phyloP scores from a whole-genome alignment of 2,113 vertebrate species.

The Neogobius melanostomus region DNA sequence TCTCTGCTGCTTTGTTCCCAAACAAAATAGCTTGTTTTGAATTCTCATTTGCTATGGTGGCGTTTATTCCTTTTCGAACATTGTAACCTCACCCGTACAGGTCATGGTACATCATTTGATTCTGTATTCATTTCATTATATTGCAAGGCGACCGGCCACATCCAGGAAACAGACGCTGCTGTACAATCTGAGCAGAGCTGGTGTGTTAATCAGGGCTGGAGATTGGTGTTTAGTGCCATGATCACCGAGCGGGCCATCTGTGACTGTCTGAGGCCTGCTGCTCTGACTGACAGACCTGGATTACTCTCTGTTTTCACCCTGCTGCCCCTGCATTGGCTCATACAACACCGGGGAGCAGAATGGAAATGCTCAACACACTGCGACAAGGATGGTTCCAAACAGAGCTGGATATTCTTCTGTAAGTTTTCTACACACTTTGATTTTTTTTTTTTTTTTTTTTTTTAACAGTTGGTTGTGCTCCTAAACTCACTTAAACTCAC shows the following conservation, averaged over 20 bases:
- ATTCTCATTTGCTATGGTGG: too few species aligned
- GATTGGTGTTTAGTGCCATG: slow-evolving; percentile 63
- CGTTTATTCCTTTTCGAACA: too few species aligned
- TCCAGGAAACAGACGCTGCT: slow-evolving; percentile 60
- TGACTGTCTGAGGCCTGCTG: slow-evolving; percentile 47
- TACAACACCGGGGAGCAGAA: not conserved
- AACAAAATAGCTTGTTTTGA: too few species aligned
- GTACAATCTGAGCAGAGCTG: slow-evolving; percentile 61
- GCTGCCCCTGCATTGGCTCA: not conserved
- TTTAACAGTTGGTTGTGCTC: too few species aligned
- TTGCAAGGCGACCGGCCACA: not conserved
- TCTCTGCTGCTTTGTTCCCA: not conserved
- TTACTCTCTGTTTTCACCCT: slow-evolving; percentile 19
- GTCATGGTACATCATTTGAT: not conserved
- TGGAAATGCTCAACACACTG: slow-evolving; percentile 29
- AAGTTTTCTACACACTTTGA: too few species aligned
- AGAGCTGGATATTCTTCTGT: too few species aligned
- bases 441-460: too few species aligned
- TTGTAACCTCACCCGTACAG: too few species aligned
- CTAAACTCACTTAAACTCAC: too few species aligned
- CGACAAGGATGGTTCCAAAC: too few species aligned
- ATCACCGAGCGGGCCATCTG: slow-evolving; percentile 75
- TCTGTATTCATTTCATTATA: not conserved
- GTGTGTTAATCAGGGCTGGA: slow-evolving; percentile 68
- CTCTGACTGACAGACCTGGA: slow-evolving; percentile 53